Percentiles rank a stretch among this genome's conserved stretches.
Evolutionary conservation across 2,797 vertebrate species (phyloP).

Genomic region (Pitangus sulphuratus): DNA sequence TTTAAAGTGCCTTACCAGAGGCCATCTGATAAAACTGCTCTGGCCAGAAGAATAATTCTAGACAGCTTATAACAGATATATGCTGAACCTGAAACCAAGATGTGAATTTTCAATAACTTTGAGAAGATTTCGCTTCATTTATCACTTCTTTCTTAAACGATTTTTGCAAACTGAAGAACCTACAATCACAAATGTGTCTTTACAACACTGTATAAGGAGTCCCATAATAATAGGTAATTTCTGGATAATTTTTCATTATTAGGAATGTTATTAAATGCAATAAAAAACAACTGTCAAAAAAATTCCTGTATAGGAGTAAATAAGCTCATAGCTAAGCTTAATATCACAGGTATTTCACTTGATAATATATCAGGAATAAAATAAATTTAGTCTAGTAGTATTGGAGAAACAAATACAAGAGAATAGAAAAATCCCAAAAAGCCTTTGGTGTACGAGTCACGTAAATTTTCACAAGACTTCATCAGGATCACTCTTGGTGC

Average conservation of each 20-base stretch:
- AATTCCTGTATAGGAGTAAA: not conserved
- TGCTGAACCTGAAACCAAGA: not conserved
- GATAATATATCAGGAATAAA: conserved; percentile 27
- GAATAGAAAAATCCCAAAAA: not conserved
- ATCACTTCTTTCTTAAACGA: not conserved
- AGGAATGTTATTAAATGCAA: conserved; percentile 24
- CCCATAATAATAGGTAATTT: conserved; percentile 31
- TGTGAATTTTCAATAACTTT: not conserved
- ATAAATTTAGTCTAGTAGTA: not conserved
- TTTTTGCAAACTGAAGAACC: not conserved
- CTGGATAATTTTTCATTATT: conserved; percentile 33
- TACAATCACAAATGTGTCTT: not conserved
- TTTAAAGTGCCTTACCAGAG: not conserved
- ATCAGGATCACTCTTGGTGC: not conserved
- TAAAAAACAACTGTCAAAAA: not conserved
- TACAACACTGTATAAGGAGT: conserved; percentile 30
- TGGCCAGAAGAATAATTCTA: not conserved
- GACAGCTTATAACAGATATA: not conserved
- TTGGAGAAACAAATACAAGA: conserved; percentile 35
- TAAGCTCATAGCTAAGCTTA: not conserved
- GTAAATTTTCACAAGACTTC: conserved; percentile 1
- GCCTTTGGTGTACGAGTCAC: not conserved
- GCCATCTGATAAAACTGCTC: not conserved
- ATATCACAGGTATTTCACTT: not conserved
- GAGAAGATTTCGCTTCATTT: not conserved